Conservation (phyloP, 2,113 vertebrate species). For the Spea bombifrons region DNA sequence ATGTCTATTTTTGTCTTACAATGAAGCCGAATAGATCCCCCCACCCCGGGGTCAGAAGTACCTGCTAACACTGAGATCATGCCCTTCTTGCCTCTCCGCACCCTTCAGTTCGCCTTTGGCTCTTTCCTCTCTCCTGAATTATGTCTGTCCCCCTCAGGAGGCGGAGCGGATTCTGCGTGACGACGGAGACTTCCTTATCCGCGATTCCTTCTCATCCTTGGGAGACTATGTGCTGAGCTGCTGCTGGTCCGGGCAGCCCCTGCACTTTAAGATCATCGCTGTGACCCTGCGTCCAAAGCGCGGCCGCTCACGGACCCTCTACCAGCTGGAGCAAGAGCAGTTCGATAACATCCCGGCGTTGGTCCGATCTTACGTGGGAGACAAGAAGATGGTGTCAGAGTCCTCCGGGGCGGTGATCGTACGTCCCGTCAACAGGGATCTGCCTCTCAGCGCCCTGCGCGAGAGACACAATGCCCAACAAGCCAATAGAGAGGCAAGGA, state of each 20-base stretch:
- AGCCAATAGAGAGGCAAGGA: conserved; percentile 30
- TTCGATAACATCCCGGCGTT: conserved; percentile 79
- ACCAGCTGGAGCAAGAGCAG: conserved; percentile 83
- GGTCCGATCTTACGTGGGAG: conserved; percentile 72
- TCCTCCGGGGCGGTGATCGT: conserved; percentile 74
- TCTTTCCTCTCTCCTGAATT: not conserved
- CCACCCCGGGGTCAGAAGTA: too few species aligned
- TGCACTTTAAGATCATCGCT: conserved; percentile 84
- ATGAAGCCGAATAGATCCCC: too few species aligned
- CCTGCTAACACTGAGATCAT: too few species aligned
- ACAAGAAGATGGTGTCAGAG: conserved; percentile 69
- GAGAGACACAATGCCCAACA: conserved; percentile 51
- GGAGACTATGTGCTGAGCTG: conserved; percentile 78
- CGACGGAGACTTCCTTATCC: conserved; percentile 84
- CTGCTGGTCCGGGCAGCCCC: conserved; percentile 65
- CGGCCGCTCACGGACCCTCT: conserved; percentile 74
- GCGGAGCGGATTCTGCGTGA: conserved; percentile 70
- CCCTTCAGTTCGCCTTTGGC: not conserved
- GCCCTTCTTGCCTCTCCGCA: too few species aligned
- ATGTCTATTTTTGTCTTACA: too few species aligned
- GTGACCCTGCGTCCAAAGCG: conserved; percentile 76
- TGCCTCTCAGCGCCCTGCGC: conserved; percentile 67
- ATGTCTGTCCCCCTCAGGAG: conserved; percentile 57
- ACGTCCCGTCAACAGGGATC: conserved; percentile 67
- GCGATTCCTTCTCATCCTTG: conserved; percentile 64